Base-by-base conservation (phyloP, 2,888 invertebrate species). In the Cyrtodaria siliqua region DNA sequence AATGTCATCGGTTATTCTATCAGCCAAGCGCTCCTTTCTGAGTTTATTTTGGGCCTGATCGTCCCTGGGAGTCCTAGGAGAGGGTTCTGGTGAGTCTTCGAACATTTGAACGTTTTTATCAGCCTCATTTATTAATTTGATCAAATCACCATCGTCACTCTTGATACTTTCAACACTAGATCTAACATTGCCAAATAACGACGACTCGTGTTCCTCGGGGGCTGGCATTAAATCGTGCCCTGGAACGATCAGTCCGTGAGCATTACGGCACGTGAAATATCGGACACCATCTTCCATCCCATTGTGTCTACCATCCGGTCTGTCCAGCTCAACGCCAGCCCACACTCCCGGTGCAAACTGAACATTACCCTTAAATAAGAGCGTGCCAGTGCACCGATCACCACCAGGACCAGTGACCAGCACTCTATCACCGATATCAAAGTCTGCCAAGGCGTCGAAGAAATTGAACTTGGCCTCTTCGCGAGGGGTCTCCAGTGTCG, bases 271-370 rank as follows among this genome's bases (percentile, higher is more conserved):
- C 9, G 75, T 81, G 75, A 90, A 91, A 73, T 91, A 91, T 8
- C 85, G 57, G 14, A 76, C 72, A 4, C 88, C 88, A 42, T 86
- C 87, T 27, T 86, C 78, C 18, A 68, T 63, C 0, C 90, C 91
- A 71, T 90, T 85, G 66, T 84, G 87, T 44, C 86, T 80, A 1
- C 90, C 90, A 20, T 86, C 85, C 2, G 87, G 81, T 20, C 69
- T 33, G 23, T 90, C 89, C 42, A 91, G 77, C 79, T 90, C 90
- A 18, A 91, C 90, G 3, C 91, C 91, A 1, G 87, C 90, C 90
- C 89, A 89, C 33, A 89, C 74, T 23, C 91, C 91, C 0, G 88
- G 85, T n/a, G 89, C 88, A 79, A 89, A 90, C 53, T 85, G 68
- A 14, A 88, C 88, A 27, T 82, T 80, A 26, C 91, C 91, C 75